A percentile compares a stretch with the other conserved stretches of the same genome.
phyloP scores from a whole-genome alignment of 2,888 invertebrate species.

The Campoplex nolae region DNA sequence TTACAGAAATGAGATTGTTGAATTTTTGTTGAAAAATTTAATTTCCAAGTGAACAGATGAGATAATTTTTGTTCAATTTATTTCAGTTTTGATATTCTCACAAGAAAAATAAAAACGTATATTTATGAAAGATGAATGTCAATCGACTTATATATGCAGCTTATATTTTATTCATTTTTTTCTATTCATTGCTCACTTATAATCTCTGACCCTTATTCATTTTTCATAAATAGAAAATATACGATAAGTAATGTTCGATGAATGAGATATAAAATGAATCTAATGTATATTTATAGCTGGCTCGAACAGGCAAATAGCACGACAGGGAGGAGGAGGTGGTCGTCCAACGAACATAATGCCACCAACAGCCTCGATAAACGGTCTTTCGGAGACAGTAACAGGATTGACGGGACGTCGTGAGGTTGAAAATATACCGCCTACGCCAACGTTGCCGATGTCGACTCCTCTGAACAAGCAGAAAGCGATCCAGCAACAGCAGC shows the following conservation, averaged over 20 bases:
- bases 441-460: constrained; percentile 81
- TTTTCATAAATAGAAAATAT: not conserved
- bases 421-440: constrained; percentile 88
- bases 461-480: constrained; percentile 76
- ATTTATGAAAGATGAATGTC: not conserved
- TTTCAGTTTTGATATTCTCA: not conserved
- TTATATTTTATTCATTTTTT: not conserved
- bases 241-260: not conserved
- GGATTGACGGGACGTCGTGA: constrained; percentile 86
- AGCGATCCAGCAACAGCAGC: constrained; percentile 77
- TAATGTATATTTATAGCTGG: constrained; percentile 74
- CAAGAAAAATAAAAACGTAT: too few relatives aligned
- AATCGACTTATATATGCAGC: not conserved
- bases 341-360: constrained; percentile 86
- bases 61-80: not conserved
- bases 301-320: constrained; percentile 78
- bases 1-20: not conserved
- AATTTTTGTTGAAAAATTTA: too few relatives aligned
- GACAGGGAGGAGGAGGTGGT: constrained; percentile 68
- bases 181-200: not conserved
- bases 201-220: not conserved
- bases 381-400: constrained; percentile 85
- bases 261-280: not conserved
- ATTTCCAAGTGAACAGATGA: too few relatives aligned
- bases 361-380: constrained; percentile 85